These are phyloP conservation scores for Phataginus tetradactyla DNA, from an alignment of 2,797 vertebrate species.

Conservation along the genomic window DNA sequence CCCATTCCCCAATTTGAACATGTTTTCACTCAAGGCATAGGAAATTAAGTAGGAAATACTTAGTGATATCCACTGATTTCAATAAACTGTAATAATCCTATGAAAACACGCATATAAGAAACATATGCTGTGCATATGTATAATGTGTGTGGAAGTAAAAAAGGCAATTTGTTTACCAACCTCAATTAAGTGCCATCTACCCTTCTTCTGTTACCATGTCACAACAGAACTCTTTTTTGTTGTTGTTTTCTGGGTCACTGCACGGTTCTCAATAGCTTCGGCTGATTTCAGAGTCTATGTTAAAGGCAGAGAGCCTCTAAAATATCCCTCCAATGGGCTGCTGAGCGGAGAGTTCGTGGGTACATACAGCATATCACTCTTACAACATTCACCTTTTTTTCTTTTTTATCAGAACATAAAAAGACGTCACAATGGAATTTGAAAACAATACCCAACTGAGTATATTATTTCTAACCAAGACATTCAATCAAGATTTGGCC, in stretches of 20 bases:
- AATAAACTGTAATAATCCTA: conserved; percentile 51
- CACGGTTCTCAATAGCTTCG: background rate
- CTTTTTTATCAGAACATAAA: conserved; percentile 48
- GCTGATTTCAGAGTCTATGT: background rate
- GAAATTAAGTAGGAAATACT: conserved; percentile 51
- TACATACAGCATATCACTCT: conserved; percentile 38
- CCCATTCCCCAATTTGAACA: conserved; percentile 17
- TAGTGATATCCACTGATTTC: conserved; percentile 14
- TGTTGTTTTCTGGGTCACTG: background rate
- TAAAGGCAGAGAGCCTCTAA: background rate
- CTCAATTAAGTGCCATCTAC: background rate
- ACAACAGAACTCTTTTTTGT: background rate
- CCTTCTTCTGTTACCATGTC: background rate
- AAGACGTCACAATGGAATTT: conserved; percentile 55
- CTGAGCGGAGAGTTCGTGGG: conserved; percentile 21
- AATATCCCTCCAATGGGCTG: background rate
- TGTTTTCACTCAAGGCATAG: conserved; percentile 47
- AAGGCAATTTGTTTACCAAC: conserved; percentile 26
- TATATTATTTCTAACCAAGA: background rate
- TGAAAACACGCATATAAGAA: conserved; percentile 55
- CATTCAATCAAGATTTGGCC: conserved; percentile 27
- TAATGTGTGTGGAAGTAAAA: background rate
- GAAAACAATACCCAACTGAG: background rate
- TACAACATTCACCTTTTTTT: conserved; percentile 11
- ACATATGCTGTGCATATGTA: background rate